Evolutionary conservation across 2,888 invertebrate genomes (phyloP), one percentile per base, ranked within the genome.

Genomic region (Odontomyia ornata): DNA sequence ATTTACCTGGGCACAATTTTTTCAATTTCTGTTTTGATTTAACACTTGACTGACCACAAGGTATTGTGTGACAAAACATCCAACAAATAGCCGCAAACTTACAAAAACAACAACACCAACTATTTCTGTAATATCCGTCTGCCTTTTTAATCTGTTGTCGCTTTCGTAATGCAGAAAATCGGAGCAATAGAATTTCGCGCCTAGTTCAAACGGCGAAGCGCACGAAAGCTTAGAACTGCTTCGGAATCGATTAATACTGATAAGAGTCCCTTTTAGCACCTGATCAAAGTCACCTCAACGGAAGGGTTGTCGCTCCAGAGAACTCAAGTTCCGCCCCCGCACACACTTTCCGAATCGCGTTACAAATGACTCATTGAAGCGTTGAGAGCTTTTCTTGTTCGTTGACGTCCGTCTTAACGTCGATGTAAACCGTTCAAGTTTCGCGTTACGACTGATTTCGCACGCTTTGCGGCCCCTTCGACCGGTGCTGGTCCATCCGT

Each of bases 361-460:
- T 23, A 18, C 23, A 57, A 36, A 60, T 73, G 36, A 73, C n/a
- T 57, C 57, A 73, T 28, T 18, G 11, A 43, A 73, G 1, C 30
- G 71, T 71, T 67, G 11, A 81, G 79, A 60, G 21, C 52, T 60
- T 21, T n/a, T 23, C 81, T 81, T 80, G 36, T 82, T 81, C 82
- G 82, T 81, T 81, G 81, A 82, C 82, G 81, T 79, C n/a, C 43
- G 46, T 47, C 46, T 25, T 23, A 18, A 80, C 78, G 81, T 81
- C 80, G 80, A 79, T 80, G 84, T 83, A 82, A 82, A 83, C 84
- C 83, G 84, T 83, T 82, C 85, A 84, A 85, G 84, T 85, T 84
- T 83, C 83, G 82, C 83, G 82, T 85, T 85, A 85, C 84, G 85
- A 86, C 86, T 86, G 85, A 86, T 86, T 75, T 73, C 28, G 57